phyloP scores from a whole-genome alignment of 1,140 invertebrate genomes.

The Bradynema listronoti region DNA sequence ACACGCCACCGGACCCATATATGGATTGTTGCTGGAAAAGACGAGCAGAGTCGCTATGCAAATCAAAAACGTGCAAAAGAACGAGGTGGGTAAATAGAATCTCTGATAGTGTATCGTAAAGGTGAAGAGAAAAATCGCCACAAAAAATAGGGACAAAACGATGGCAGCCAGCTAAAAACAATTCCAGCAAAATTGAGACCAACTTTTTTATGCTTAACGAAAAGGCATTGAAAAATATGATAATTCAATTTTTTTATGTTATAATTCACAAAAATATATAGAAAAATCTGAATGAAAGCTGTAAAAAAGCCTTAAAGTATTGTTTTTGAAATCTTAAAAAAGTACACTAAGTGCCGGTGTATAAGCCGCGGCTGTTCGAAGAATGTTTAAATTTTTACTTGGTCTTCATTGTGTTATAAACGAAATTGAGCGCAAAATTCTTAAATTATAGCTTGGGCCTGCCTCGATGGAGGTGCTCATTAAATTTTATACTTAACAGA shows the following conservation, averaged over 20 bases:
- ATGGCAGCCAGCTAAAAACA: slow-evolving; percentile 38
- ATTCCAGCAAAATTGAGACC: not conserved
- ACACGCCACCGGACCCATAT: slow-evolving; percentile 55
- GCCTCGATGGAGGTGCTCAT: too few relatives aligned
- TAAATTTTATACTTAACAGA: too few relatives aligned
- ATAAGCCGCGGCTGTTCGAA: too few relatives aligned
- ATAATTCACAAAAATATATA: not conserved
- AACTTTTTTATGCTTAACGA: slow-evolving; percentile 1
- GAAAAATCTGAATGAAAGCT: too few relatives aligned
- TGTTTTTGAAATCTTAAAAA: not conserved
- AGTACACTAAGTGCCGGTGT: not conserved
- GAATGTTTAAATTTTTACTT: too few relatives aligned
- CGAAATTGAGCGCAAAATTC: too few relatives aligned
- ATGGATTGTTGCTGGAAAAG: slow-evolving; percentile 45
- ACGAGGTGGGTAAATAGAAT: slow-evolving; percentile 48
- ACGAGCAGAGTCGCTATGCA: slow-evolving; percentile 52
- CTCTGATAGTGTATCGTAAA: slow-evolving; percentile 48
- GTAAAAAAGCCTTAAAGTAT: too few relatives aligned
- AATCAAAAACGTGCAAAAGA: slow-evolving; percentile 56
- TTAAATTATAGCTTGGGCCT: too few relatives aligned
- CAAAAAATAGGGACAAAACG: slow-evolving; percentile 34
- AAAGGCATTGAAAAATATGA: too few relatives aligned
- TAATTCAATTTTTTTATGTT: too few relatives aligned
- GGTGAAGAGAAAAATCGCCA: slow-evolving; percentile 56
- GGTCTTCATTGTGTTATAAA: too few relatives aligned